phyloP scores from a whole-genome alignment of 1,140 invertebrate genomes.

The Sesamia nonagrioides region DNA sequence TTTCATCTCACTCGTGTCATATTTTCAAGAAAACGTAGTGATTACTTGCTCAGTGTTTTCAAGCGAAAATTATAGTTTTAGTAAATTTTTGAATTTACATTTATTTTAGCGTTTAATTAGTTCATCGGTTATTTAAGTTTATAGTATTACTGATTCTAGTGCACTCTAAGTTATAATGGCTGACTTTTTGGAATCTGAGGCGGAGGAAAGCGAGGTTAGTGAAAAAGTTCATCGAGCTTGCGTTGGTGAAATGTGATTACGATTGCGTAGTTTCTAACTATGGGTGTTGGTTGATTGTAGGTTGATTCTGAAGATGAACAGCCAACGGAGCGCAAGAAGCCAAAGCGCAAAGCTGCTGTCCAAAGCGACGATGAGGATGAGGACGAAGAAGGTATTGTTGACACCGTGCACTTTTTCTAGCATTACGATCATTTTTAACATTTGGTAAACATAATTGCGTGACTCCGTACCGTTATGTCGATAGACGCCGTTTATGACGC shows the following conservation, averaged over 20 bases:
- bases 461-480: background rate
- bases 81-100: constrained; percentile 41
- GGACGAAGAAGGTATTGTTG: constrained; percentile 85
- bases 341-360: constrained; percentile 84
- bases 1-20: constrained; percentile 50
- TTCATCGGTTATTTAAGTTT: constrained; percentile 37
- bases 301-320: constrained; percentile 84
- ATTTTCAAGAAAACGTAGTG: no score
- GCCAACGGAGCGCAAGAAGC: constrained; percentile 82
- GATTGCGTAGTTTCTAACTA: constrained; percentile 61
- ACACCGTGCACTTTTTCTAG: constrained; percentile 48
- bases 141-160: constrained; percentile 24
- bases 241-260: constrained; percentile 53
- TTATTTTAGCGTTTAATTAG: constrained; percentile 47
- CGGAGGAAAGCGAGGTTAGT: constrained; percentile 94
- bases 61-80: constrained; percentile 44
- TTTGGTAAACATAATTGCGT: constrained; percentile 36
- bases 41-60: constrained; percentile 48
- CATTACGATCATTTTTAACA: constrained; percentile 29
- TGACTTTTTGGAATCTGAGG: constrained; percentile 94
- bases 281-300: constrained; percentile 62
- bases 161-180: constrained; percentile 88
- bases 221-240: constrained; percentile 60
- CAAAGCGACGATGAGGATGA: constrained; percentile 88
- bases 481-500: background rate